These are phyloP conservation scores for Apamea monoglypha DNA, from an alignment of 2,888 invertebrate genomes.

Conservation along the genomic window DNA sequence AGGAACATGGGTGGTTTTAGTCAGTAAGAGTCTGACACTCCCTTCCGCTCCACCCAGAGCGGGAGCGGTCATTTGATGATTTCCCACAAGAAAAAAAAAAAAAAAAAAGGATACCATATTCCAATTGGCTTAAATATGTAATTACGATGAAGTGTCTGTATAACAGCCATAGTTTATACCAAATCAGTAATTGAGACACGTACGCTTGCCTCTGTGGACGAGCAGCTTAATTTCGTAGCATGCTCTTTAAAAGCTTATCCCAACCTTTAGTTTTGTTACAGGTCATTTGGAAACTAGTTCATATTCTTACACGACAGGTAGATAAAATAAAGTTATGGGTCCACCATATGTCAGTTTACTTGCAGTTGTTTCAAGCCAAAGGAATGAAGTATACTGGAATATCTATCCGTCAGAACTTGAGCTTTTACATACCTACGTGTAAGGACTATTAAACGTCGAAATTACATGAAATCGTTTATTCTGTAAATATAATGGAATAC, in stretches of 20 bases:
- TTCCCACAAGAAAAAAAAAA: no score
- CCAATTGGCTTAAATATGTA: background rate
- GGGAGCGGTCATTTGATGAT: no score
- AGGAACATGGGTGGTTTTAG: no score
- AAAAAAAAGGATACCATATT: background rate
- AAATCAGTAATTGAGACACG: background rate
- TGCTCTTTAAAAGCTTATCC: constrained; percentile 43
- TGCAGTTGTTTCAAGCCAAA: no score
- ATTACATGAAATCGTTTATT: no score
- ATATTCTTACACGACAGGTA: background rate
- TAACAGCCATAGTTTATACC: background rate
- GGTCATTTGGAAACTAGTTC: constrained; percentile 22
- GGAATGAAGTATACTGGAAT: background rate
- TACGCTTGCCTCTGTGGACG: background rate
- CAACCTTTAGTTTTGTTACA: constrained; percentile 20
- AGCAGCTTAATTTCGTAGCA: constrained; percentile 54
- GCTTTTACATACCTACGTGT: background rate
- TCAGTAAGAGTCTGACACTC: no score
- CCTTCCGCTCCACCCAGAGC: no score
- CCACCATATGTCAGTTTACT: background rate
- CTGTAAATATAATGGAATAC: no score
- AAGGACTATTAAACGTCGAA: no score
- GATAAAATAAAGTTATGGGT: background rate
- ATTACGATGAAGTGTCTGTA: background rate
- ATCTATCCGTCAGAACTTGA: background rate